These are phyloP conservation scores for Poeciliopsis infans DNA, from an alignment of 2,797 vertebrate genomes.

Conservation along the genomic window DNA sequence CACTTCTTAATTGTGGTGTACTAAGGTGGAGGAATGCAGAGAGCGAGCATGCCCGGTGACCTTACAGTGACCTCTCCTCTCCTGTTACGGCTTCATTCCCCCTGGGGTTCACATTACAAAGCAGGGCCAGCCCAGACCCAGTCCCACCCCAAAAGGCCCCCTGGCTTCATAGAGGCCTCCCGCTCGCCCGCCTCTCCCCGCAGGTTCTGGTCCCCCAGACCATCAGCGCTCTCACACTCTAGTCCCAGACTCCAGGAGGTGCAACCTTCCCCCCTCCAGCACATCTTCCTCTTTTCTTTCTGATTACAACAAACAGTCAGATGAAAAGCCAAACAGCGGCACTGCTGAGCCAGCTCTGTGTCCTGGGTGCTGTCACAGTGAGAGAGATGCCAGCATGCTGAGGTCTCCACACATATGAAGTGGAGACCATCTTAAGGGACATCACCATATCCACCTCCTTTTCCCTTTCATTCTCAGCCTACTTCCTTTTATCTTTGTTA, in stretches of 20 bases:
- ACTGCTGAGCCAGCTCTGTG: slow-evolving; percentile 57
- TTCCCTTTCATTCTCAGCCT: slow-evolving; percentile 57
- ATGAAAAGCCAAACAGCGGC: slow-evolving; percentile 65
- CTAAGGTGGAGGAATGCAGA: slow-evolving; percentile 81
- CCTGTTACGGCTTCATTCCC: slow-evolving; percentile 81
- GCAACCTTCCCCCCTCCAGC: neutral
- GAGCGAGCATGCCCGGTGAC: slow-evolving; percentile 82
- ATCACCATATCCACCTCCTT: slow-evolving; percentile 68
- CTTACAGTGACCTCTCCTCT: slow-evolving; percentile 79
- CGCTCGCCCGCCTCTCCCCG: slow-evolving; percentile 66
- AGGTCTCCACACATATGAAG: slow-evolving; percentile 60
- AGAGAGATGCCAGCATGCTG: slow-evolving; percentile 65
- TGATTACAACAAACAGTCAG: slow-evolving; percentile 70
- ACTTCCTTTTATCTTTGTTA: slow-evolving; percentile 55
- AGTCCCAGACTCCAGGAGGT: slow-evolving; percentile 63
- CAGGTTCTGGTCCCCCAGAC: slow-evolving; percentile 59
- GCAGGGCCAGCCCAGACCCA: slow-evolving; percentile 69
- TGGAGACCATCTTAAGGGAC: slow-evolving; percentile 51
- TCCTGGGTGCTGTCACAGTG: slow-evolving; percentile 65
- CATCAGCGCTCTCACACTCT: slow-evolving; percentile 69
- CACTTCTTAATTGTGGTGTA: slow-evolving; percentile 85
- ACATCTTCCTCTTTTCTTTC: slow-evolving; percentile 46
- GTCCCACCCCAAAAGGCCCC: slow-evolving; percentile 67
- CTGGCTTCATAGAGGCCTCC: slow-evolving; percentile 71
- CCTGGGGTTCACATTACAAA: slow-evolving; percentile 85